Evolutionary conservation across 2,888 invertebrate genomes (phyloP), one percentile per base, ranked within the genome.

Genomic region (Entomobrya multifasciata): DNA sequence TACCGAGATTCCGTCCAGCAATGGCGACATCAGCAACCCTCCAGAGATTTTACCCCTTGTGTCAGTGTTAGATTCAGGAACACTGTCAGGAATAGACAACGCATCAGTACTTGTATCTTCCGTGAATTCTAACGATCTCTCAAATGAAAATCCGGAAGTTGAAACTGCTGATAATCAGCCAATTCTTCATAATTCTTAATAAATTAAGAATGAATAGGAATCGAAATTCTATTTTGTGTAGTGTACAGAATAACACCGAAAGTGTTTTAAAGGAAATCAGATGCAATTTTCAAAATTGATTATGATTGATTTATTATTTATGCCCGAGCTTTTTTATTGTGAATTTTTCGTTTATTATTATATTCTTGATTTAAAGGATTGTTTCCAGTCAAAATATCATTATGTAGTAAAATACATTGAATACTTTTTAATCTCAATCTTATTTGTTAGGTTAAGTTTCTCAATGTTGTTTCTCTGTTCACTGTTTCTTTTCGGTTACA

Each of bases 21-120:
- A 13, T n/a, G 52, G 30, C 17, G 76, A 67, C 2, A 49, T 25
- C 11, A 6, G 30, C 13, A 52, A 41, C n/a, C 22, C 62, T 17
- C 17, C 78, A 4, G 80, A 80, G 25, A 41, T 27, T 10, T 4
- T 44, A 15, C 80, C 70, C 15, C 10, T 79, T 1, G 60, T 77
- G 77, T 20, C 55, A 8, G 62, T 62, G 15, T 62, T 62, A 5
- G 62, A 62, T 62, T n/a, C n/a, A n/a, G 62, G 62, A 25, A 27
- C 27, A 27, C 10, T 3, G 17, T 15, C 62, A 30, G 30, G 30
- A 62, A 62, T 3, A 30, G 62, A n/a, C n/a, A 62, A 36, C 30
- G n/a, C 13, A 52, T 13, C n/a, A n/a, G n/a, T n/a, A n/a, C n/a
- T n/a, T n/a, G n/a, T n/a, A n/a, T n/a, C n/a, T n/a, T n/a, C n/a